A percentile compares a stretch with the other conserved stretches of the same genome.
These are phyloP conservation scores for Metridium senile DNA, from an alignment of 92 coral and sea anemone species.

Conservation along the genomic window DNA sequence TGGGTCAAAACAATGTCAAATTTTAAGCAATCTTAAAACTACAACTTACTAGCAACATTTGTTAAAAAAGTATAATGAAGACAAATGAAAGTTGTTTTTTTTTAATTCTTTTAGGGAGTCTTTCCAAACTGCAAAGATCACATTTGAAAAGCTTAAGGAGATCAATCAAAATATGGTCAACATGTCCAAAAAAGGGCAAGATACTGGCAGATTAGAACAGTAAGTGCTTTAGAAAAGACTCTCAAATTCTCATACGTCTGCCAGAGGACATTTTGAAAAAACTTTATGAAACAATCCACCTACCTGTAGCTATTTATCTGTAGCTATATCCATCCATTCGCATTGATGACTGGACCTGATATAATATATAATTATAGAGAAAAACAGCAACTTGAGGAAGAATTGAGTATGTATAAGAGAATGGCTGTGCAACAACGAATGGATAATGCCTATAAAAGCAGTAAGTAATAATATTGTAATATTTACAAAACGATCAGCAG, in stretches of 20 bases:
- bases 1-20: no score
- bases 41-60: no score
- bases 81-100: neutral
- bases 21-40: no score
- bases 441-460: slow-evolving; percentile 51
- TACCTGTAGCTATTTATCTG: no score
- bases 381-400: slow-evolving; percentile 66
- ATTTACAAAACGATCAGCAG: no score
- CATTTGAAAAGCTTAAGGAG: slow-evolving; percentile 54
- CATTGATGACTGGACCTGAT: no score
- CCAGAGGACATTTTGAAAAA: no score
- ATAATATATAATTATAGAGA: slow-evolving; percentile 51
- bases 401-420: slow-evolving; percentile 68
- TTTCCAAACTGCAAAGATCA: slow-evolving; percentile 56
- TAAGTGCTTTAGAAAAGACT: no score
- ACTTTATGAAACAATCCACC: no score
- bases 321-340: no score
- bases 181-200: slow-evolving; percentile 64
- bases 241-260: no score
- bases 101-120: slow-evolving; percentile 51
- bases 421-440: slow-evolving; percentile 81
- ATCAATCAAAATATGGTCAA: slow-evolving; percentile 55
- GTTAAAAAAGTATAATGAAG: no score
- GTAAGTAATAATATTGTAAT: neutral
- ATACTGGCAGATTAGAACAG: slow-evolving; percentile 41